Evolutionary conservation across 1,140 invertebrate species (phyloP).

Genomic region (Coptotermes formosanus): DNA sequence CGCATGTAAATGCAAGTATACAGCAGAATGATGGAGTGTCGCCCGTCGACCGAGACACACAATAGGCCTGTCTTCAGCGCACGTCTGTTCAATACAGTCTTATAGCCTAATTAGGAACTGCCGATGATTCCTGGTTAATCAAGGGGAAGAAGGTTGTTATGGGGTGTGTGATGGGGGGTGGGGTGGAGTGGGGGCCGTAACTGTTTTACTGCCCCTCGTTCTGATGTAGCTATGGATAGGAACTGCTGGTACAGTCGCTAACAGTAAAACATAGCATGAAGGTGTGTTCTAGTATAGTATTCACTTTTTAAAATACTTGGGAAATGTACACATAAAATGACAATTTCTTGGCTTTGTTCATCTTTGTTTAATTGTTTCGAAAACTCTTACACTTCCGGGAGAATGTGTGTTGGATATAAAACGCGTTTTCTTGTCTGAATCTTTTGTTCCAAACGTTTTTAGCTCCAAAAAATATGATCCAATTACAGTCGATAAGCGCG

Average conservation of each 20-base stretch:
- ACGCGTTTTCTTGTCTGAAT: too few species aligned
- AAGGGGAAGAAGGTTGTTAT: neutral
- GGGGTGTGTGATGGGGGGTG: neutral
- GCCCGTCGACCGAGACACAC: neutral
- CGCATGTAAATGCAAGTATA: too few species aligned
- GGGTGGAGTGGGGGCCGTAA: neutral
- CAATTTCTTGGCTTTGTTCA: too few species aligned
- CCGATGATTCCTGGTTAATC: neutral
- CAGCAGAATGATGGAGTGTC: neutral
- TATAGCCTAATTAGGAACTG: neutral
- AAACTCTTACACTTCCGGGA: too few species aligned
- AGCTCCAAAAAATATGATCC: too few species aligned
- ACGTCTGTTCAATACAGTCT: neutral
- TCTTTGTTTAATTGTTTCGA: too few species aligned
- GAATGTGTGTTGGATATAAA: too few species aligned
- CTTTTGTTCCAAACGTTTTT: too few species aligned
- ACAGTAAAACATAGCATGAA: neutral
- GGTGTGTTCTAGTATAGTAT: too few species aligned
- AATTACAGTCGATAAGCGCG: too few species aligned
- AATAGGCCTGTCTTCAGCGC: neutral
- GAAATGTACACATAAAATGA: too few species aligned
- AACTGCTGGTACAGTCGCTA: neutral
- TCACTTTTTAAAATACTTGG: too few species aligned
- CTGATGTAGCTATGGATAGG: neutral
- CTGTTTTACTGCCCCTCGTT: constrained; percentile 10